phyloP scores from a whole-genome alignment of 2,888 invertebrate genomes.

The Acronicta leporina region DNA sequence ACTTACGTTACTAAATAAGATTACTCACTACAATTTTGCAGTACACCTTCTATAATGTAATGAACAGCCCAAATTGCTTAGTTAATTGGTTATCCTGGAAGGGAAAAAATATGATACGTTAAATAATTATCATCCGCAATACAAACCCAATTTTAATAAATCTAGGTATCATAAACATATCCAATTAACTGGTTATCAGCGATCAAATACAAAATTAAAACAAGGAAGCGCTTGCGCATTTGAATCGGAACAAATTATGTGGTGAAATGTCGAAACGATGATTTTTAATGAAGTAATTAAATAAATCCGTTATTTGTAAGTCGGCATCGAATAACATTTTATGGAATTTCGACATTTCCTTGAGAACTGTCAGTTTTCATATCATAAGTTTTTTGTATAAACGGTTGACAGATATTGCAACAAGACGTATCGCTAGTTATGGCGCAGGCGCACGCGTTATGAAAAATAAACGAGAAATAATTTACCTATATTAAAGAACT shows the following conservation, averaged over 20 bases:
- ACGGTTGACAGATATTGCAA: constrained; percentile 22
- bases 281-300: constrained; percentile 19
- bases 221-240: constrained; percentile 13
- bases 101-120: too few relatives aligned
- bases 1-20: too few relatives aligned
- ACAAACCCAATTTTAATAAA: constrained; percentile 8
- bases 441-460: constrained; percentile 11
- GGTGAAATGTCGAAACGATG: constrained; percentile 16
- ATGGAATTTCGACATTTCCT: constrained; percentile 41
- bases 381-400: constrained; percentile 30
- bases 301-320: constrained; percentile 5
- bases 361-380: constrained; percentile 10
- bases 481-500: constrained; percentile 4
- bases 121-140: background rate
- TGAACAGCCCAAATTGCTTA: background rate
- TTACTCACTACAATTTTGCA: too few relatives aligned
- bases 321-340: constrained; percentile 25
- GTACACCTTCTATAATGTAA: background rate
- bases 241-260: constrained; percentile 5
- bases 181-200: constrained; percentile 10
- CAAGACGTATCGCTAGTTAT: constrained; percentile 4
- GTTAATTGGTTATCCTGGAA: too few relatives aligned
- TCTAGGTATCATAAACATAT: background rate
- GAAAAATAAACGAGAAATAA: constrained; percentile 26
- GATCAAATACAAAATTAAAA: constrained; percentile 5